These are phyloP conservation scores for Lycia hirtaria DNA, from an alignment of 2,888 invertebrate species.

Conservation along the genomic window DNA sequence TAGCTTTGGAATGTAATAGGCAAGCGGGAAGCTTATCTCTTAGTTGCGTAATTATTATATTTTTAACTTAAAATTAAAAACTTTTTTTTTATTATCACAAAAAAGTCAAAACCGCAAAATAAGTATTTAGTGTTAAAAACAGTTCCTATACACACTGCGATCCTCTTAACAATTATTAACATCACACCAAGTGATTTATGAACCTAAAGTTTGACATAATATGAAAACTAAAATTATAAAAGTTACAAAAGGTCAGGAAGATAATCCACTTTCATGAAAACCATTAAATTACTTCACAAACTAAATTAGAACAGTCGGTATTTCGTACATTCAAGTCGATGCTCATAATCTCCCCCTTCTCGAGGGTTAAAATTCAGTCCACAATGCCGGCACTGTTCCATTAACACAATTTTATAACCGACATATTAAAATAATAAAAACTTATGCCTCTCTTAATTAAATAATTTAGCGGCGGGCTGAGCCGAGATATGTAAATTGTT, in stretches of 20 bases:
- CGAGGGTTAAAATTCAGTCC: slow-evolving; percentile 71
- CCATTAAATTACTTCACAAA: slow-evolving; percentile 49
- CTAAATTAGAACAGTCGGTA: slow-evolving; percentile 58
- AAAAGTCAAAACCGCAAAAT: too few species aligned
- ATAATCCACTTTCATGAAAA: slow-evolving; percentile 40
- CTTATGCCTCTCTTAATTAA: slow-evolving; percentile 87
- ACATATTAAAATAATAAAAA: slow-evolving; percentile 87
- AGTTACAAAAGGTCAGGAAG: slow-evolving; percentile 33
- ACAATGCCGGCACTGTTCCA: slow-evolving; percentile 74
- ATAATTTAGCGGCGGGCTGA: slow-evolving; percentile 84
- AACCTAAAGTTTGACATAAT: slow-evolving; percentile 20
- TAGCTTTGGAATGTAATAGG: too few species aligned
- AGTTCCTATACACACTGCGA: neutral
- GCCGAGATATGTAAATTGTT: slow-evolving; percentile 86
- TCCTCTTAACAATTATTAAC: neutral
- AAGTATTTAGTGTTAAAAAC: too few species aligned
- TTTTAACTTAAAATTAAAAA: too few species aligned
- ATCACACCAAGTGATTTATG: slow-evolving; percentile 13
- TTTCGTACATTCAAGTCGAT: slow-evolving; percentile 63
- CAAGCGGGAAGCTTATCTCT: too few species aligned
- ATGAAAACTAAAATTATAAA: slow-evolving; percentile 32
- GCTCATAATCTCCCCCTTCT: slow-evolving; percentile 68
- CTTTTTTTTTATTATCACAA: too few species aligned
- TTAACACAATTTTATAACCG: slow-evolving; percentile 85
- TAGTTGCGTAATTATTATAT: too few species aligned